Evolutionary conservation across 2,797 vertebrate genomes (phyloP).

Genomic region (Takifugu rubripes): DNA sequence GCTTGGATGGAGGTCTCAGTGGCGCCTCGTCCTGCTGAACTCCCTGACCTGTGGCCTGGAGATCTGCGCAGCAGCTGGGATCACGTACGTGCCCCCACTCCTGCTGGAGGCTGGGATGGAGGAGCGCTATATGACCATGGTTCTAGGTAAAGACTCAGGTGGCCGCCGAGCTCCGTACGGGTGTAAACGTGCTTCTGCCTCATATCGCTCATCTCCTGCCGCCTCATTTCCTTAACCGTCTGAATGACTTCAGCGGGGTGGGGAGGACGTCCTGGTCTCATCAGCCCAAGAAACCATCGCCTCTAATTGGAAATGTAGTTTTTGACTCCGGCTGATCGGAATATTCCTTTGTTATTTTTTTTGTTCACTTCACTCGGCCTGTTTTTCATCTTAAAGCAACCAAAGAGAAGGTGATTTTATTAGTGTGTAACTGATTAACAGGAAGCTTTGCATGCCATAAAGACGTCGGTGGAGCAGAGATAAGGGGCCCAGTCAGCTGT

Average conservation of each 20-base stretch:
- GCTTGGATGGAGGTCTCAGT: slow-evolving; percentile 79
- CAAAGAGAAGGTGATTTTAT: too few species aligned
- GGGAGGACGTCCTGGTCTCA: too few species aligned
- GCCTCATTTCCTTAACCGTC: not conserved
- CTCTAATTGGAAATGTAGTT: not conserved
- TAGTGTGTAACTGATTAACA: too few species aligned
- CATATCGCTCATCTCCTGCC: not conserved
- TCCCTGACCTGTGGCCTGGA: slow-evolving; percentile 82
- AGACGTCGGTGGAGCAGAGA: slow-evolving; percentile 54
- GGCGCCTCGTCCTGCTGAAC: slow-evolving; percentile 80
- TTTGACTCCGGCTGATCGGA: too few species aligned
- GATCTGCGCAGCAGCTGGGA: slow-evolving; percentile 82
- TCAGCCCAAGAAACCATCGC: not conserved
- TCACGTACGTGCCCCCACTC: slow-evolving; percentile 80
- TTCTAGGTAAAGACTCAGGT: slow-evolving; percentile 63
- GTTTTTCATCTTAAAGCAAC: too few species aligned
- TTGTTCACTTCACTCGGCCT: too few species aligned
- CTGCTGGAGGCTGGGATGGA: slow-evolving; percentile 80
- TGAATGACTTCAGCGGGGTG: not conserved
- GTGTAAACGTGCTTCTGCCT: not conserved
- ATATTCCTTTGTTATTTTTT: too few species aligned
- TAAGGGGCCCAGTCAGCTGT: slow-evolving; percentile 39
- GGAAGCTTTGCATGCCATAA: slow-evolving; percentile 23
- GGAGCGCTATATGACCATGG: slow-evolving; percentile 84
- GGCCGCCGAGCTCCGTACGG: not conserved